Percentiles rank a stretch among this genome's conserved stretches.
These are phyloP conservation scores for Cavia porcellus DNA, from an alignment of 2,113 vertebrate species.

Conservation along the genomic window DNA sequence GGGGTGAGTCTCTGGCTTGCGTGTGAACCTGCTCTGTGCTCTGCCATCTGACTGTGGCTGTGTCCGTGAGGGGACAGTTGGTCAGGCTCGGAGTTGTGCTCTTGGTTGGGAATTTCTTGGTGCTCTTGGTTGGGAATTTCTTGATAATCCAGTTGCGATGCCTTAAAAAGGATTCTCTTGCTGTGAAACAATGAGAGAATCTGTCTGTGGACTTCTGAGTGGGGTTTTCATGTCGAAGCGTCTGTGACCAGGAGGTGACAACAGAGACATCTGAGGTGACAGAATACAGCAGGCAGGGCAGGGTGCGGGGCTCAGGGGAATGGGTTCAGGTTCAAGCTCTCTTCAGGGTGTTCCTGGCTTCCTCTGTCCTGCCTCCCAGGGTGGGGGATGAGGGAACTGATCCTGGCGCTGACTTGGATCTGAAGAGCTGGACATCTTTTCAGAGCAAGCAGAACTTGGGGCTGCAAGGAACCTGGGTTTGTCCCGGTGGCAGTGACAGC, in stretches of 20 bases:
- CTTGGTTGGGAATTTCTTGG: slow-evolving; percentile 35
- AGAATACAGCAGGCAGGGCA: not conserved
- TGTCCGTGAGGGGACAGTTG: not conserved
- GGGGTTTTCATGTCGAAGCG: not conserved
- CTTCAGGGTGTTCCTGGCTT: not conserved
- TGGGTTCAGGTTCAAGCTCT: not conserved
- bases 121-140: slow-evolving; percentile 30
- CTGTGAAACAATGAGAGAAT: not conserved
- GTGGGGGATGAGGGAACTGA: too few species aligned
- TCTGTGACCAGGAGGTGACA: not conserved
- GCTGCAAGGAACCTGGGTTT: not conserved
- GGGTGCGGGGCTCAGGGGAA: not conserved
- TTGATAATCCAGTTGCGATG: slow-evolving; percentile 10
- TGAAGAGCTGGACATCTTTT: not conserved
- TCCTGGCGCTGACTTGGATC: not conserved
- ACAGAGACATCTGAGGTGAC: not conserved
- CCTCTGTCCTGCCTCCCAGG: not conserved
- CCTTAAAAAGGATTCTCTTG: not conserved
- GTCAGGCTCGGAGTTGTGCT: not conserved
- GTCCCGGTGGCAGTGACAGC: not conserved
- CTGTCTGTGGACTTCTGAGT: not conserved
- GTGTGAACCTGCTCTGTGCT: slow-evolving; percentile 1
- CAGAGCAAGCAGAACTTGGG: not conserved
- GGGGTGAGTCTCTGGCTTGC: slow-evolving; percentile 77
- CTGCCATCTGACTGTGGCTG: not conserved